Evolutionary conservation across 2,888 invertebrate genomes (phyloP).

Genomic region (Sycophila texana): DNA sequence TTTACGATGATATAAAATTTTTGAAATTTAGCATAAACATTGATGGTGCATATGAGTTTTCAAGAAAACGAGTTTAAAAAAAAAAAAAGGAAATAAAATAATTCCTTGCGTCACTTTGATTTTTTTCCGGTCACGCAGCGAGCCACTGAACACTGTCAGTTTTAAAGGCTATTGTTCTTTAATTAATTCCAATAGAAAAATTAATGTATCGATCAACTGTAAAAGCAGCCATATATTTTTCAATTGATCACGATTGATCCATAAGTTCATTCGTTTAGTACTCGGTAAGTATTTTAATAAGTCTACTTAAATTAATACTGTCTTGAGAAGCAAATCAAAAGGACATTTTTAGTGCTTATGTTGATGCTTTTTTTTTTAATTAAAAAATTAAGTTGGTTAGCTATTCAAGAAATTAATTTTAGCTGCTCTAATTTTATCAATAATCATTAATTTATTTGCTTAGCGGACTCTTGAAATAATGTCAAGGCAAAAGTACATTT

Average conservation of each 20-base stretch:
- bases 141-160: conserved; percentile 20
- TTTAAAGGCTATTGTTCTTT: conserved; percentile 15
- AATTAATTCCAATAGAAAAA: conserved; percentile 47
- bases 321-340: too few species aligned
- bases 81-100: too few species aligned
- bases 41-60: too few species aligned
- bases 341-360: too few species aligned
- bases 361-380: not conserved
- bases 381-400: not conserved
- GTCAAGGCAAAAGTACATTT: too few species aligned
- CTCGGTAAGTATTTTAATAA: not conserved
- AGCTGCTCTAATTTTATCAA: too few species aligned
- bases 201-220: conserved; percentile 37
- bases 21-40: too few species aligned
- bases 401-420: not conserved
- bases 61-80: too few species aligned
- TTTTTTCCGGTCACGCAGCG: conserved; percentile 28
- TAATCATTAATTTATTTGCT: too few species aligned
- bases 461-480: too few species aligned
- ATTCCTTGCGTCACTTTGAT: not conserved
- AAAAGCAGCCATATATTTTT: conserved; percentile 28
- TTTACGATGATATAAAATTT: too few species aligned
- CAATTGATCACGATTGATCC: conserved; percentile 41
- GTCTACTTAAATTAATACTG: too few species aligned
- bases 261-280: conserved; percentile 22